Percentiles rank a stretch among this genome's conserved stretches.
Conservation (phyloP, 2,113 vertebrate species). For the Calyptomena viridis region DNA sequence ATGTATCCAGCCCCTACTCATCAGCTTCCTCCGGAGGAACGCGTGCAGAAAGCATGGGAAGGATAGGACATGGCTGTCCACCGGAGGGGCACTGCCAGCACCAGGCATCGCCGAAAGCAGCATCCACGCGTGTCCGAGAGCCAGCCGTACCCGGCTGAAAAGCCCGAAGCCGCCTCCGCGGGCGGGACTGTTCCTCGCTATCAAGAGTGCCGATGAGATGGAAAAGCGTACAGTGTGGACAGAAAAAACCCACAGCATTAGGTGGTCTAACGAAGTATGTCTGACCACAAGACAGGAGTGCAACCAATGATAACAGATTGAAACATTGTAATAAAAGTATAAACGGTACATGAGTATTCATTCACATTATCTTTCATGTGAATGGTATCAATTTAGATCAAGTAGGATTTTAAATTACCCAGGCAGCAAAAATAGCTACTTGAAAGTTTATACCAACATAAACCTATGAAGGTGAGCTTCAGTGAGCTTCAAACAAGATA, state of each 20-base stretch:
- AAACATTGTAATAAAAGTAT: neutral
- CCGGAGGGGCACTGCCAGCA: neutral
- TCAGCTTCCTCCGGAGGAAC: neutral
- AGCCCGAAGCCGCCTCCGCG: neutral
- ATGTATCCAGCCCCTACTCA: neutral
- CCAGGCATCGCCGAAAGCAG: neutral
- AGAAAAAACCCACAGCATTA: neutral
- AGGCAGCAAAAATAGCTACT: neutral
- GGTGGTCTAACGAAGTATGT: neutral
- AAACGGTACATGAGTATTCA: neutral
- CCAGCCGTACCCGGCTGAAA: too few species aligned
- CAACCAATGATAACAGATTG: neutral
- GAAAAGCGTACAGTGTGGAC: neutral
- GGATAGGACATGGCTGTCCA: accelerated
- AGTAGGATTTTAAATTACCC: neutral
- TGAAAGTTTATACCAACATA: neutral
- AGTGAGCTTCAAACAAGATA: neutral
- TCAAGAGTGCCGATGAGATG: accelerated
- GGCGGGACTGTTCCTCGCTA: accelerated
- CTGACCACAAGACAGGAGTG: neutral
- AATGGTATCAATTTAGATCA: neutral
- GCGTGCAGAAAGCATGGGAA: neutral
- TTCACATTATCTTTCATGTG: neutral
- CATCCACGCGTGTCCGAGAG: neutral
- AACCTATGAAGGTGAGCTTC: neutral